Evolutionary conservation across 2,888 invertebrate species (phyloP), one percentile per base, ranked within the genome.

Genomic region (Catocala fraxini): DNA sequence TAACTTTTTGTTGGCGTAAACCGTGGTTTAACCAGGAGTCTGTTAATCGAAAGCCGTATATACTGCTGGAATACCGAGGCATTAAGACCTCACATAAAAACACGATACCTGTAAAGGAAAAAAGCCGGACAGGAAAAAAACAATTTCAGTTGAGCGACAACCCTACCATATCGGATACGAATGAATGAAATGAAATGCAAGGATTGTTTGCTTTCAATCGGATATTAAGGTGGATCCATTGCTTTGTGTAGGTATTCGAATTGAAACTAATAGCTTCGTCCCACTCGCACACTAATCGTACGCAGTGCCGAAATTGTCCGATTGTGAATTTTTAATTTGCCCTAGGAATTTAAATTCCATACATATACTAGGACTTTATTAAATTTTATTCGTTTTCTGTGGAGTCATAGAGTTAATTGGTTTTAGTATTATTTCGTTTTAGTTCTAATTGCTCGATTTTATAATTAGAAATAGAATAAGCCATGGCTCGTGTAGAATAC

Each of bases 121-220:
- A 45, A 1, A 45, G n/a, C 6, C 13, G 1, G 43, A 41, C 25
- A 13, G 39, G 11, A 47, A 56, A 47, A 56, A 6, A 53, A 15
- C 46, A 25, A 25, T 25, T 15, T 25, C 25, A 13, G 9, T 33
- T 6, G 2, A 41, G 9, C 15, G 60, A 43, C 78, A 83, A 47
- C 83, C 83, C 84, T 83, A 59, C 1, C 15, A 52, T 56, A 57
- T 73, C 68, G 67, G 63, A 73, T 71, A 59, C 68, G 65, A 61
- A 78, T 75, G 75, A 83, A 79, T 79, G 81, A 83, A 86, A 85
- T 81, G 83, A 84, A 87, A 86, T 83, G 80, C 84, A 82, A 80
- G 77, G 77, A 80, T 82, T 85, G 84, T 85, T 86, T 85, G 81
- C 79, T 78, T 77, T 77, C 80, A 72, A 81, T 80, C 83, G 81